These are phyloP conservation scores for Melanotaenia pygmaea DNA, from an alignment of 2,797 vertebrate species.

Conservation along the genomic window DNA sequence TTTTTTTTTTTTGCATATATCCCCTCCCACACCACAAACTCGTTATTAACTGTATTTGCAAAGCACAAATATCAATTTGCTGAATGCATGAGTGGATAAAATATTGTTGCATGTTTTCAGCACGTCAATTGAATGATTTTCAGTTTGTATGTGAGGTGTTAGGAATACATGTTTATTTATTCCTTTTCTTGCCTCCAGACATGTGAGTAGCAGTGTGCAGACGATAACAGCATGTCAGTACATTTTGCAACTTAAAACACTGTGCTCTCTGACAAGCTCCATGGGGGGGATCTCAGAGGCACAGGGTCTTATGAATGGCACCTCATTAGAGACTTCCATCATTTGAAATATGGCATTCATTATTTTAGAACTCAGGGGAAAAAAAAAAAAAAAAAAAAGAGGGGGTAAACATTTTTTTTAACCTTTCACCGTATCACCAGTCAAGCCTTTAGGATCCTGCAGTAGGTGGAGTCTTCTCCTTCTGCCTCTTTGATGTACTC, in stretches of 20 bases:
- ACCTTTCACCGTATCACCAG: slow-evolving; percentile 66
- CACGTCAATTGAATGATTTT: slow-evolving; percentile 38
- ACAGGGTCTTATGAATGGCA: slow-evolving; percentile 67
- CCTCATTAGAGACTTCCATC: slow-evolving; percentile 64
- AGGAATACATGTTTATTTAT: slow-evolving; percentile 26
- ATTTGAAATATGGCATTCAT: slow-evolving; percentile 56
- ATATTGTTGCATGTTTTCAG: slow-evolving; percentile 57
- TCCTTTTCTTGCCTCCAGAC: slow-evolving; percentile 53
- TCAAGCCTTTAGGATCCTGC: slow-evolving; percentile 74
- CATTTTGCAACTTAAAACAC: slow-evolving; percentile 67
- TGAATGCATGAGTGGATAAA: slow-evolving; percentile 43
- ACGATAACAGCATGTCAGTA: slow-evolving; percentile 65
- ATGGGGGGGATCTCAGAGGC: slow-evolving; percentile 68
- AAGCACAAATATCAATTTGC: slow-evolving; percentile 21
- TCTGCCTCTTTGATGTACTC: slow-evolving; percentile 75
- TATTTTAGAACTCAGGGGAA: slow-evolving; percentile 51
- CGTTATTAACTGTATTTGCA: slow-evolving; percentile 23
- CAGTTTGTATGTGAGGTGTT: slow-evolving; percentile 47
- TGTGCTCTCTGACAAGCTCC: slow-evolving; percentile 73
- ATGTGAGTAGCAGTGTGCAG: slow-evolving; percentile 60
- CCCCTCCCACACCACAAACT: not conserved
- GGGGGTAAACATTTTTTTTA: slow-evolving; percentile 64
- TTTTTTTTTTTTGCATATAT: too few species aligned
- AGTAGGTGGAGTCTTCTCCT: slow-evolving; percentile 74
- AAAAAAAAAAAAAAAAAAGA: not conserved